phyloP scores from a whole-genome alignment of 2,113 vertebrate species.

The Leptosomus discolor region DNA sequence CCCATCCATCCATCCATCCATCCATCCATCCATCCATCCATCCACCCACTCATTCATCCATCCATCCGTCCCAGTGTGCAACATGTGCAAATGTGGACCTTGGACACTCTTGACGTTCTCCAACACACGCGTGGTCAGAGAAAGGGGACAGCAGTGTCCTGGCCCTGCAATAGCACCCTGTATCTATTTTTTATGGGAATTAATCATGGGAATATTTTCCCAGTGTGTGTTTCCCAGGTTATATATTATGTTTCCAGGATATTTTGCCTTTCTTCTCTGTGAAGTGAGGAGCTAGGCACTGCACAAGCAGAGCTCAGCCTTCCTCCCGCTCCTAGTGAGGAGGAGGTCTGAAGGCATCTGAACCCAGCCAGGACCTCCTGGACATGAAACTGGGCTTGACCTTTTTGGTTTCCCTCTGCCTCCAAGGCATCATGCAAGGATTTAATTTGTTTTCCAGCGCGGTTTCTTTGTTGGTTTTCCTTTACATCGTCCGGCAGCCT shows the following conservation, averaged over 20 bases:
- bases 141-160: neutral
- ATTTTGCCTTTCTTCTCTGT: neutral
- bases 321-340: neutral
- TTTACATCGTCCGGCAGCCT: neutral
- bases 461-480: neutral
- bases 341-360: neutral
- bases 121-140: rapidly evolving
- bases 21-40: neutral
- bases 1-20: neutral
- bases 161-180: neutral
- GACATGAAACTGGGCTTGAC: neutral
- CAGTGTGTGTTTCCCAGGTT: neutral
- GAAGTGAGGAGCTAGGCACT: neutral
- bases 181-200: neutral
- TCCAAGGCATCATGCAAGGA: neutral
- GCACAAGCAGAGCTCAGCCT: neutral
- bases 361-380: neutral
- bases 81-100: neutral
- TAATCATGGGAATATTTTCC: neutral
- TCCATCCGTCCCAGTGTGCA: neutral
- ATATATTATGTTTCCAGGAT: rapidly evolving
- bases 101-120: neutral
- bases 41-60: too few relatives aligned
- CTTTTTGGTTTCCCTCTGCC: neutral
- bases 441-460: neutral